Evolutionary conservation across 2,888 invertebrate species (phyloP), one percentile per base, ranked within the genome.

Genomic region (Leptopilina myrica): DNA sequence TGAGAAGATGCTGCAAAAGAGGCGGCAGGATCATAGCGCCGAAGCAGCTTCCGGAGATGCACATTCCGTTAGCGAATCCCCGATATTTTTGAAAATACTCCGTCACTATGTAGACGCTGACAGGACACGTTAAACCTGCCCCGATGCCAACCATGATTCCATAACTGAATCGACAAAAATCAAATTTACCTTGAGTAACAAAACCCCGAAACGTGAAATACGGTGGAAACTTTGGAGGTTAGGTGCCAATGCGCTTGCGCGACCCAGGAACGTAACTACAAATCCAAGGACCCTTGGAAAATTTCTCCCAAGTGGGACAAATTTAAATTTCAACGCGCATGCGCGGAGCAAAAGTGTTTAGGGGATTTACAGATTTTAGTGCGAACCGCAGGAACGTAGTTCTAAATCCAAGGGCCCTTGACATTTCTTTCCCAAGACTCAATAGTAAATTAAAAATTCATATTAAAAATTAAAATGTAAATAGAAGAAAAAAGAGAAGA

Each of bases 41-140:
- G 83, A 97, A 94, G 0, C 97, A 96, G 84, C 96, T 96, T 11
- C 97, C 97, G 0, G 97, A 97, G 92, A 97, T 97, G 87, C 97
- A 97, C n/a, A 97, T 94, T 0, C 97, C 97, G 91, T 97, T 97
- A 65, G 97, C 97, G 40, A 97, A 92, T 0, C 97, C 97, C 40
- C 97, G 93, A 2, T 95, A 92, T 76, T 94, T 94, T 73, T 96
- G 95, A 91, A 97, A 97, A 92, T 97, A 97, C 80, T 96, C 95
- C 78, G 96, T 97, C 84, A 97, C 97, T 84, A 97, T 97, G 92
- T 97, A 97, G 59, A 97, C 96, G 0, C 97, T 97, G 1, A 97
- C 97, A 1, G 97, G 97, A 92, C 97, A 97, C 0, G 96, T 95
- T 6, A 97, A 92, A 0, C 97, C 97, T 1, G 97, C 97, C 8